Evolutionary conservation across 2,888 invertebrate species (phyloP), one percentile per base, ranked within the genome.

Genomic region (Phrixothrix hirtus): DNA sequence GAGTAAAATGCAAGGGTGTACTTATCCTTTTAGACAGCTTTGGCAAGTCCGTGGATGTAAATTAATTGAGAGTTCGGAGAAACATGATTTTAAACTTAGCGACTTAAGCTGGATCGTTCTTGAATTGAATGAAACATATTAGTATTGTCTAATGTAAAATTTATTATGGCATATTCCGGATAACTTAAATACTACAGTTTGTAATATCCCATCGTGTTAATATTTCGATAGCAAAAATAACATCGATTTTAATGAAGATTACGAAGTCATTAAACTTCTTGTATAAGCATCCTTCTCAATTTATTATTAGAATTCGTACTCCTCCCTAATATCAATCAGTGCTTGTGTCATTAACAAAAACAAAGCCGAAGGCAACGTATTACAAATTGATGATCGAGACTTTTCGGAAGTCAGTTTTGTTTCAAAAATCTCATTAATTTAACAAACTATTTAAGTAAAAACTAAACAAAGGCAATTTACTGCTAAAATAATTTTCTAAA

Each of bases 321-420:
- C 70, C 71, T 64, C 70, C 70, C 72, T 66, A 65, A 68, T 71
- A 72, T 72, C 72, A 71, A 71, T 72, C 70, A 71, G 67, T 62
- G 68, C 63, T 61, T 68, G 64, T 68, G 69, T 72, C 71, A 71
- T 72, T 72, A 72, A 72, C 71, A 69, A 72, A 72, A 72, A 72
- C 70, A 71, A 70, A 63, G 68, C 70, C 68, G 60, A 62, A 64
- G 69, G 70, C 65, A 62, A 63, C 61, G 52, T 64, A 65, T 65
- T 63, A 67, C 66, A 64, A 67, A 68, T 65, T 67, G 67, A 69
- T 66, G 64, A 65, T 66, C 61, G 59, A 54, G 57, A 57, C 59
- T 45, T 44, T 42, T 49, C 27, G 58, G 66, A 63, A 64, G 51
- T 39, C 31, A 66, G 62, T 64, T 64, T 66, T 51, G 65, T 53